Conservation (phyloP, 2,888 invertebrate species). For the Apamea sordens region DNA sequence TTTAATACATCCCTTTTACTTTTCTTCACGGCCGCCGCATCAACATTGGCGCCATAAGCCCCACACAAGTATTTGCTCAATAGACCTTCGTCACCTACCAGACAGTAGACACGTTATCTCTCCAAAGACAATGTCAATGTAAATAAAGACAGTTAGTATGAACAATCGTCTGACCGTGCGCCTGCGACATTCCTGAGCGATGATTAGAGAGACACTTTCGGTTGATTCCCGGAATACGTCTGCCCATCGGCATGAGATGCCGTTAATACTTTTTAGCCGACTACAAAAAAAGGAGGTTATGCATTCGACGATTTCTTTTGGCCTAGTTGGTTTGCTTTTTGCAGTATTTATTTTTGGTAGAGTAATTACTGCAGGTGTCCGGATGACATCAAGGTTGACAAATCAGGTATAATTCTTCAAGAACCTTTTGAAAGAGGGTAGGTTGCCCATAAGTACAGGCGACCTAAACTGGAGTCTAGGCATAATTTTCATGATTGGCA, state of each 20-base stretch:
- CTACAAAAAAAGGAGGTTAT: no score
- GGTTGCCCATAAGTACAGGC: no score
- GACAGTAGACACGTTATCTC: slow-evolving; percentile 25
- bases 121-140: slow-evolving; percentile 36
- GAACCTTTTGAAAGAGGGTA: no score
- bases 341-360: not conserved
- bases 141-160: slow-evolving; percentile 48
- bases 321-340: not conserved
- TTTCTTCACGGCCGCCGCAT: not conserved
- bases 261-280: not conserved
- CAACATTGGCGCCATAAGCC: not conserved
- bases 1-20: no score
- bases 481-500: no score
- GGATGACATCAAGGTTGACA: not conserved
- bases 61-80: not conserved
- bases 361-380: no score
- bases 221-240: slow-evolving; percentile 42
- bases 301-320: not conserved
- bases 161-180: slow-evolving; percentile 45
- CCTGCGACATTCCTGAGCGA: slow-evolving; percentile 56
- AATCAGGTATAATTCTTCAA: no score
- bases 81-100: not conserved
- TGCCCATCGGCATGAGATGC: slow-evolving; percentile 18
- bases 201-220: slow-evolving; percentile 42
- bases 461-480: no score